These are phyloP conservation scores for Pocillopora verrucosa DNA, from an alignment of 64 coral and sea anemone species.

Conservation along the genomic window DNA sequence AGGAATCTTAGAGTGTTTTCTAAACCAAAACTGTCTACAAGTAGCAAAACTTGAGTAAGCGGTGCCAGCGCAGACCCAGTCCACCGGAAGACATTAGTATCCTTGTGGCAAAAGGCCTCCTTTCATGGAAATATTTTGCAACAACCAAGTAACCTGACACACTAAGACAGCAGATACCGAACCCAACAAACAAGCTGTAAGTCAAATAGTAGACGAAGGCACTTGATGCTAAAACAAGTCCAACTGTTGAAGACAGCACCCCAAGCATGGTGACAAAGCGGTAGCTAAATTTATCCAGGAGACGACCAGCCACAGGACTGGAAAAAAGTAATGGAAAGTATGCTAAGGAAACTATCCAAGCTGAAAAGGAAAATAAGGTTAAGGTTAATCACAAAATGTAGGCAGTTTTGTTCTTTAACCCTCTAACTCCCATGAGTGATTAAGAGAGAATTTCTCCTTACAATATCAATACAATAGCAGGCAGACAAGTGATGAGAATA, in stretches of 20 bases:
- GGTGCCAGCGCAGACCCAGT: conserved; percentile 30
- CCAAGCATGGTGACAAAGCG: conserved; percentile 30
- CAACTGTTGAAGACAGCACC: neutral
- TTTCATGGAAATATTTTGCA: conserved; percentile 29
- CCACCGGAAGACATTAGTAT: conserved; percentile 25
- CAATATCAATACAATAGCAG: no score
- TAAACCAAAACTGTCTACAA: conserved; percentile 3
- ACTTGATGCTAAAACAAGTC: conserved; percentile 35
- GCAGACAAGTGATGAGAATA: no score
- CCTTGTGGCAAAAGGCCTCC: conserved; percentile 28
- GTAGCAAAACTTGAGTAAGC: conserved; percentile 24
- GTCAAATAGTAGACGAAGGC: conserved; percentile 27
- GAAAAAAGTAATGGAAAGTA: conserved; percentile 13
- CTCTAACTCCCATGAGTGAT: no score
- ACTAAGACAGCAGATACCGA: conserved; percentile 31
- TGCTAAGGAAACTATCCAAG: conserved; percentile 34
- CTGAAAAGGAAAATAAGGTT: conserved; percentile 9
- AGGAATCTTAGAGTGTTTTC: conserved; percentile 30
- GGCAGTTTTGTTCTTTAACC: no score
- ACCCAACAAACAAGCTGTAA: conserved; percentile 31
- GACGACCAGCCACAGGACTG: conserved; percentile 26
- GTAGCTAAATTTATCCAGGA: conserved; percentile 27
- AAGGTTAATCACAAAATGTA: neutral
- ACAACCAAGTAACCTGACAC: conserved; percentile 20
- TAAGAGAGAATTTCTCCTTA: no score